A percentile compares a stretch with the other conserved stretches of the same genome.
Evolutionary conservation across 1,140 invertebrate species (phyloP).

Genomic region (Drosophila lini): DNA sequence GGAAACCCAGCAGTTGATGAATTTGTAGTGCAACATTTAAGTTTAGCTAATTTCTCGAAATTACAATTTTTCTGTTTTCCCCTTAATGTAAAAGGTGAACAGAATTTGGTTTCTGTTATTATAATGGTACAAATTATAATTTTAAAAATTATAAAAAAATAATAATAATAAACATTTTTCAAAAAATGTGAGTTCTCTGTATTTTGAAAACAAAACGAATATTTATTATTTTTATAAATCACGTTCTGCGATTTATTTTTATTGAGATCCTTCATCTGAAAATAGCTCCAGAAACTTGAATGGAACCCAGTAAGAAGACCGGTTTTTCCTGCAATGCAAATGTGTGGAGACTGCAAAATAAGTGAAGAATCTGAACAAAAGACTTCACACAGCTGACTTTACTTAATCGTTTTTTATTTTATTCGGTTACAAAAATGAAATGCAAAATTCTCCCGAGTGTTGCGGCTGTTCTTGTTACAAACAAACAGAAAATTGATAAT

Average conservation of each 20-base stretch:
- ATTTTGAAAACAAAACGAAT: conserved; percentile 32
- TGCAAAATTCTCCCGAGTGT: conserved; percentile 49
- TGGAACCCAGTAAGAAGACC: conserved; percentile 5
- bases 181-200: too few relatives aligned
- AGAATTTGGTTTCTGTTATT: too few relatives aligned
- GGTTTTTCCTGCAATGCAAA: conserved; percentile 12
- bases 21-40: too few relatives aligned
- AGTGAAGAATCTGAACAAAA: conserved; percentile 8
- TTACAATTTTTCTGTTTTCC: too few relatives aligned
- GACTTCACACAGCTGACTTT: conserved; percentile 4
- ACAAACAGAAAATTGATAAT: conserved; percentile 31
- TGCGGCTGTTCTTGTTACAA: conserved; percentile 53
- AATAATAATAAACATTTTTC: too few relatives aligned
- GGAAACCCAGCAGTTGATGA: too few relatives aligned
- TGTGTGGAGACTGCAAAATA: not conserved
- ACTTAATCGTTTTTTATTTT: conserved; percentile 22
- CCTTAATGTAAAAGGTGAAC: too few relatives aligned
- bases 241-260: not conserved
- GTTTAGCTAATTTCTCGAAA: too few relatives aligned
- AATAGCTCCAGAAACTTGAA: not conserved
- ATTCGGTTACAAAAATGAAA: conserved; percentile 58
- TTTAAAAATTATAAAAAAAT: too few relatives aligned
- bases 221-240: conserved; percentile 12
- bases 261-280: not conserved
- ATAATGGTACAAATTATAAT: too few relatives aligned